Percentiles rank a stretch among this genome's conserved stretches.
Conservation (phyloP, 2,888 invertebrate species). For the Drosophila setosimentum region DNA sequence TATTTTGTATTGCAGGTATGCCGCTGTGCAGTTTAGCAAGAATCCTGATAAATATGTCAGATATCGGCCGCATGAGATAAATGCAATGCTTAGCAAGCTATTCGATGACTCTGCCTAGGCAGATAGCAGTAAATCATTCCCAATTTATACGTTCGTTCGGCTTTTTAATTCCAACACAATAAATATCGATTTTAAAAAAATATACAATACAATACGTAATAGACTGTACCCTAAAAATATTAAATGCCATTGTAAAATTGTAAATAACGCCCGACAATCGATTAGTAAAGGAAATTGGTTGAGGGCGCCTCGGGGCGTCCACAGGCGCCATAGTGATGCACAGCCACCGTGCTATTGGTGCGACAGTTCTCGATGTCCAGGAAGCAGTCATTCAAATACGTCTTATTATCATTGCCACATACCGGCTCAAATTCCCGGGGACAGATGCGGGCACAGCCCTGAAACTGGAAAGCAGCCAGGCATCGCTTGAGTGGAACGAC, state of each 20-base stretch:
- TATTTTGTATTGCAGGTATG: constrained; percentile 86
- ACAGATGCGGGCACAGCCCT: constrained; percentile 94
- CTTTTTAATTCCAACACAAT: constrained; percentile 79
- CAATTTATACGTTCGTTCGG: constrained; percentile 56
- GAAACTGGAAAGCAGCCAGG: constrained; percentile 93
- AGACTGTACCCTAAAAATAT: constrained; percentile 74
- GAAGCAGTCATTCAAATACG: constrained; percentile 97
- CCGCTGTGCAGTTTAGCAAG: constrained; percentile 93
- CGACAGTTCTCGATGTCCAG: constrained; percentile 96
- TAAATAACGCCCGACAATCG: constrained; percentile 74
- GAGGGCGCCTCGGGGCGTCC: constrained; percentile 94
- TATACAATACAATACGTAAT: constrained; percentile 70
- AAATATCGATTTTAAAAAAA: constrained; percentile 71
- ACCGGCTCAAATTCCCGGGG: constrained; percentile 95
- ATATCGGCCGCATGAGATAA: constrained; percentile 94
- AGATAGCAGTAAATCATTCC: constrained; percentile 22
- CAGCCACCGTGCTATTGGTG: constrained; percentile 90
- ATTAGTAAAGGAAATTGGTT: constrained; percentile 92
- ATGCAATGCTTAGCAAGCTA: constrained; percentile 93
- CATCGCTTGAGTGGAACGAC: constrained; percentile 96
- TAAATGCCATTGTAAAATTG: constrained; percentile 73
- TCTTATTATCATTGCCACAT: constrained; percentile 96
- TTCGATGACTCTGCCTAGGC: constrained; percentile 90
- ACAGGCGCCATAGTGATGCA: constrained; percentile 93
- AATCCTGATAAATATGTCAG: constrained; percentile 97